Percentiles rank a stretch among this genome's conserved stretches.
Evolutionary conservation across 2,113 vertebrate species (phyloP).

Genomic region (Elachura formosa): DNA sequence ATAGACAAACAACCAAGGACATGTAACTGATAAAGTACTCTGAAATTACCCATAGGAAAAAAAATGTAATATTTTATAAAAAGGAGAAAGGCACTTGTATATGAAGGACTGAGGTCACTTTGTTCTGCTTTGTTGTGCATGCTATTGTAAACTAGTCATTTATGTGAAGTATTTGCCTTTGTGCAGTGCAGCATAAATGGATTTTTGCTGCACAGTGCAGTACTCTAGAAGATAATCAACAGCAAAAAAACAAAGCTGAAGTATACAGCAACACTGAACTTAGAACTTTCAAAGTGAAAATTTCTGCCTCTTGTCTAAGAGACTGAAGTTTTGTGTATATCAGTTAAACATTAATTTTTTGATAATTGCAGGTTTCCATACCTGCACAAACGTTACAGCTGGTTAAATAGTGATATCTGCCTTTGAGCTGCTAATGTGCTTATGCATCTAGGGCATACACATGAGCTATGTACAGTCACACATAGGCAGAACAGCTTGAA

Average conservation of each 20-base stretch:
- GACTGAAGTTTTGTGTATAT: neutral
- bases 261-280: neutral
- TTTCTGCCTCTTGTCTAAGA: neutral
- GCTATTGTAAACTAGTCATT: neutral
- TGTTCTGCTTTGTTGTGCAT: neutral
- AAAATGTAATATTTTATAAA: neutral
- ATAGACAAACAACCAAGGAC: slow-evolving; percentile 18
- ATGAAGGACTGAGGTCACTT: neutral
- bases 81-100: neutral
- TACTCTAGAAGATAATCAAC: neutral
- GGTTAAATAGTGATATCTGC: neutral
- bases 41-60: neutral
- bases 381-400: neutral
- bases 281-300: neutral
- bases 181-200: neutral
- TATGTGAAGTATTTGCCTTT: slow-evolving; percentile 22
- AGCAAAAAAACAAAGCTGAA: neutral
- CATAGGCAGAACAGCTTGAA: neutral
- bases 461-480: neutral
- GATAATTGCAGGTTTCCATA: neutral
- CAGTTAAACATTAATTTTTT: neutral
- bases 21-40: neutral
- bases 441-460: neutral
- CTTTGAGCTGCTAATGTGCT: neutral
- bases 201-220: neutral